Conservation (phyloP, 2,113 vertebrate genomes). For the Lethenteron reissneri region DNA sequence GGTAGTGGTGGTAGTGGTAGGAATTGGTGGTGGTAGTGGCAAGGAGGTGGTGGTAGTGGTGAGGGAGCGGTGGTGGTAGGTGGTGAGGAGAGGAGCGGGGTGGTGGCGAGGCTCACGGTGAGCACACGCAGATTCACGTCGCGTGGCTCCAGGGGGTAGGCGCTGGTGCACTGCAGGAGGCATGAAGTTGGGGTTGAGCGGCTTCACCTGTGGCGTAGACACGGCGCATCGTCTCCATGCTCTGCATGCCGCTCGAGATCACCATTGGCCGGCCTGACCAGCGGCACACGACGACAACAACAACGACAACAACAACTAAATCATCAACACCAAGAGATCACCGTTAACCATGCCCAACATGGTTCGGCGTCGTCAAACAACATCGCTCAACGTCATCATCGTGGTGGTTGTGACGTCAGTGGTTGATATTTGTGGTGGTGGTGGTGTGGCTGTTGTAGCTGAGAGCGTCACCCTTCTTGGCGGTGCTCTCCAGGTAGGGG, state of each 20-base stretch:
- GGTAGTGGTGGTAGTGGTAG: too few relatives aligned
- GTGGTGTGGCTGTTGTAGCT: too few relatives aligned
- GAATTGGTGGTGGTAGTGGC: too few relatives aligned
- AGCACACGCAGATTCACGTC: slow-evolving; percentile 70
- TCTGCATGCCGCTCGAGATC: slow-evolving; percentile 94
- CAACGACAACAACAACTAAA: not conserved
- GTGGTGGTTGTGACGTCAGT: too few relatives aligned
- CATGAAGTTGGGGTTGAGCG: slow-evolving; percentile 71
- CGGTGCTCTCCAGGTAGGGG: slow-evolving; percentile 69
- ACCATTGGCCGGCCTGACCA: slow-evolving; percentile 73
- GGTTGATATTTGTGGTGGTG: too few relatives aligned
- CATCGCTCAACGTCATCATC: too few relatives aligned
- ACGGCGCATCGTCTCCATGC: slow-evolving; percentile 61
- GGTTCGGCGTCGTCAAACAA: too few relatives aligned
- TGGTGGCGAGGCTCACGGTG: slow-evolving; percentile 20
- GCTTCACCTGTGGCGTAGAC: slow-evolving; percentile 67
- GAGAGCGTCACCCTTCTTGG: slow-evolving; percentile 46
- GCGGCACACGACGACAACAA: slow-evolving; percentile 2
- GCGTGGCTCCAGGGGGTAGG: slow-evolving; percentile 60
- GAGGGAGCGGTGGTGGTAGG: too few relatives aligned
- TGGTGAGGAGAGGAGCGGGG: too few relatives aligned
- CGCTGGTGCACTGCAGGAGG: slow-evolving; percentile 87
- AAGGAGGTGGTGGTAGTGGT: too few relatives aligned
- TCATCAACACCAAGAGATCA: not conserved
- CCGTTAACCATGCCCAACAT: too few relatives aligned